phyloP scores from a whole-genome alignment of 2,888 invertebrate species.

The Rotaria sp. region DNA sequence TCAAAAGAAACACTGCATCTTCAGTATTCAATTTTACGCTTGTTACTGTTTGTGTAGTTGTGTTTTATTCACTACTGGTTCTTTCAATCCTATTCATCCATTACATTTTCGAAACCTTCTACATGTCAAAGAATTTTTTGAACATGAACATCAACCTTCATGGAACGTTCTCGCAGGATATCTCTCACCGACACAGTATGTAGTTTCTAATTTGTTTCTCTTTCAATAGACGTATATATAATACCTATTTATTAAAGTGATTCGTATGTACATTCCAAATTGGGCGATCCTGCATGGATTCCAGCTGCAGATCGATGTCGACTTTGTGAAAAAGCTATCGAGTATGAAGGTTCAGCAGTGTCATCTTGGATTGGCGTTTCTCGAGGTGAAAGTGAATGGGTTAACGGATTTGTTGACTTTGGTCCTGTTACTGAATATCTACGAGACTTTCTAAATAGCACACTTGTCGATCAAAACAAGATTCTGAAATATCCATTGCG shows the following conservation, averaged over 20 bases:
- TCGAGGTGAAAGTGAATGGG: constrained; percentile 10
- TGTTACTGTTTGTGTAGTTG: neutral
- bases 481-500: neutral
- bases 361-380: neutral
- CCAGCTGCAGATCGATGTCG: neutral
- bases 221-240: neutral
- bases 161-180: neutral
- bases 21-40: too few relatives aligned
- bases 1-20: too few relatives aligned
- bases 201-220: neutral
- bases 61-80: neutral
- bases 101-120: neutral
- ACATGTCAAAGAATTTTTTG: neutral
- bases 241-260: neutral
- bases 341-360: neutral
- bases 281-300: neutral
- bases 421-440: neutral
- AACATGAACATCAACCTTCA: neutral
- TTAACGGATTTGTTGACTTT: neutral
- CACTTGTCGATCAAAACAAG: neutral
- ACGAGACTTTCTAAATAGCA: neutral
- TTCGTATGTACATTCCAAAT: neutral
- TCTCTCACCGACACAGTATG: neutral
- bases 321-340: neutral
- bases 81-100: neutral